A percentile compares a stretch with the other conserved stretches of the same genome.
Evolutionary conservation across 2,113 vertebrate genomes (phyloP).

Genomic region (Gulo gulo): DNA sequence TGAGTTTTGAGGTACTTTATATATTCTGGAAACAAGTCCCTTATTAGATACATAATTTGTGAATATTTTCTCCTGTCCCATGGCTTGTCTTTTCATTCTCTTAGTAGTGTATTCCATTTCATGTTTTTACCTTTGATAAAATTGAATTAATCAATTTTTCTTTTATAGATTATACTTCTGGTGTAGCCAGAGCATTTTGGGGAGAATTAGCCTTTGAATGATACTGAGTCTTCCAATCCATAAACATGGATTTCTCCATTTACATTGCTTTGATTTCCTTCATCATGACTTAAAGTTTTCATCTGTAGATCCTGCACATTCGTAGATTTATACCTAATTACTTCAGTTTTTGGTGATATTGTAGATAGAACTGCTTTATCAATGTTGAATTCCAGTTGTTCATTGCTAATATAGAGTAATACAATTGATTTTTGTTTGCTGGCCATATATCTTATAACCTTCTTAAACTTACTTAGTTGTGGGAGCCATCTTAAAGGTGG

Average conservation of each 20-base stretch:
- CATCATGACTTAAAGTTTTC: not conserved
- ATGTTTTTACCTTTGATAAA: not conserved
- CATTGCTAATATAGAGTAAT: not conserved
- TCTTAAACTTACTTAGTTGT: not conserved
- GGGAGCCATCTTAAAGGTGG: not conserved
- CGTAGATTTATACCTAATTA: not conserved
- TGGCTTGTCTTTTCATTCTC: not conserved
- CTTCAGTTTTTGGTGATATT: not conserved
- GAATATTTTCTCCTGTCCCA: not conserved
- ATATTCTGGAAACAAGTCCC: not conserved
- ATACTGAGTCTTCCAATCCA: not conserved
- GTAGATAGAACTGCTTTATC: not conserved
- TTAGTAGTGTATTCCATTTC: not conserved
- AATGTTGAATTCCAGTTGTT: not conserved
- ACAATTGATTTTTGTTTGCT: not conserved
- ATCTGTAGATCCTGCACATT: not conserved
- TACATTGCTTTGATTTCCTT: not conserved
- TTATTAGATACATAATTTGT: not conserved
- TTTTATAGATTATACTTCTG: not conserved
- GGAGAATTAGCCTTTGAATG: not conserved
- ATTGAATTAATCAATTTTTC: not conserved
- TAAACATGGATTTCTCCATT: not conserved
- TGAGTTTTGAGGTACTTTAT: not conserved
- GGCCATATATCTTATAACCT: not conserved
- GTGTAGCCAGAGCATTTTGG: not conserved